phyloP scores from a whole-genome alignment of 2,888 invertebrate genomes.

The Eupsilia transversa region DNA sequence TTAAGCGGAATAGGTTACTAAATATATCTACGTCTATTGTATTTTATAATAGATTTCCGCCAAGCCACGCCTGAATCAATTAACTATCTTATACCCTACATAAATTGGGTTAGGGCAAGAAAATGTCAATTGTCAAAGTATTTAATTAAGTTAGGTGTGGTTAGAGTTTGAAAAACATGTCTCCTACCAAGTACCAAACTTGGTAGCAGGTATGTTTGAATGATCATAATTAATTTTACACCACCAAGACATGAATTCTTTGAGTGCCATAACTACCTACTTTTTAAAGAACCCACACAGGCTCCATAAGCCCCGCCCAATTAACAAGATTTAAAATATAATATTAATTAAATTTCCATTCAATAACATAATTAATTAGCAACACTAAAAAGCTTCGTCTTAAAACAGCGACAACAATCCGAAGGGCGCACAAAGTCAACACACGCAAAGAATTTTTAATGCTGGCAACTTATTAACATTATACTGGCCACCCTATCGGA shows the following conservation, averaged over 20 bases:
- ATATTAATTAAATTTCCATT: constrained; percentile 52
- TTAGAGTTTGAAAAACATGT: constrained; percentile 3
- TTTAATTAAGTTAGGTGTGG: too few species aligned
- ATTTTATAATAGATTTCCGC: too few species aligned
- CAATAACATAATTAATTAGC: constrained; percentile 60
- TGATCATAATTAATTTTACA: constrained; percentile 38
- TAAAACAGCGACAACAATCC: constrained; percentile 56
- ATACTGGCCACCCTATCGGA: constrained; percentile 82
- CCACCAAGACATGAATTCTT: constrained; percentile 26
- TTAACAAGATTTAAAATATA: constrained; percentile 51
- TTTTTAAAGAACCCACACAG: neutral
- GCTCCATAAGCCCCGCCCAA: constrained; percentile 22
- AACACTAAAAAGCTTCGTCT: constrained; percentile 47
- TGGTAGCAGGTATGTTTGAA: constrained; percentile 27
- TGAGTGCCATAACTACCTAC: constrained; percentile 8
- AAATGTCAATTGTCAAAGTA: too few species aligned
- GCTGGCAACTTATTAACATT: constrained; percentile 64
- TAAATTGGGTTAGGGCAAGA: too few species aligned
- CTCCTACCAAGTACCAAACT: neutral
- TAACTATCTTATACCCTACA: too few species aligned
- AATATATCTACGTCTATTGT: too few species aligned
- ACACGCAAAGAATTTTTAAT: constrained; percentile 61
- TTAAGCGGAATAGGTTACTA: too few species aligned
- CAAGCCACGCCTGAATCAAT: too few species aligned
- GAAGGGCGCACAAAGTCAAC: constrained; percentile 64